phyloP scores from a whole-genome alignment of 2,113 vertebrate species.

The Heterochromis multidens region DNA sequence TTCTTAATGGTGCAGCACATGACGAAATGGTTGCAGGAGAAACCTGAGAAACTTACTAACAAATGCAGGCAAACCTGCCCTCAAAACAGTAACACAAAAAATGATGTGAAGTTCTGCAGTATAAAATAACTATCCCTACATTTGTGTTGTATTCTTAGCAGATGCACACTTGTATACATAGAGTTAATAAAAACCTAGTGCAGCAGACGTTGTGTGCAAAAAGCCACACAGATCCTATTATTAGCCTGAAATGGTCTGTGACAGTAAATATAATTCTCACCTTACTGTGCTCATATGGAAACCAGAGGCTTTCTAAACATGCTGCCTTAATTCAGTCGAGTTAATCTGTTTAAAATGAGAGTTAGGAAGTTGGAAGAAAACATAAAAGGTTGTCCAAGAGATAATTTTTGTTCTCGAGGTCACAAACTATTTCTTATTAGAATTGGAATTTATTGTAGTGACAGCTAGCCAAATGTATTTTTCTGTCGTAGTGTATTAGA shows the following conservation, averaged over 20 bases:
- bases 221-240: background rate
- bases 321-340: background rate
- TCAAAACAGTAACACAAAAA: background rate
- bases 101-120: background rate
- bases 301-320: conserved; percentile 1
- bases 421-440: conserved; percentile 20
- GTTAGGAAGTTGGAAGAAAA: conserved; percentile 24
- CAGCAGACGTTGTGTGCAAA: background rate
- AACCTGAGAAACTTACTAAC: background rate
- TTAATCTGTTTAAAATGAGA: conserved; percentile 27
- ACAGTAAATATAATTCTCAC: background rate
- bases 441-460: conserved; percentile 7
- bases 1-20: background rate
- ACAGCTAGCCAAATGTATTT: conserved; percentile 4
- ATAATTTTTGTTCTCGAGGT: conserved; percentile 8
- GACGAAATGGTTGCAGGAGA: background rate
- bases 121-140: background rate
- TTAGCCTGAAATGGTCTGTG: conserved; percentile 23
- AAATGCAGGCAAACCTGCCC: background rate
- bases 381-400: conserved; percentile 18
- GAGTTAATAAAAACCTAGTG: background rate
- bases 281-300: conserved; percentile 2
- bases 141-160: background rate
- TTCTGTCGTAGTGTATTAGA: background rate
- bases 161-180: background rate